Evolutionary conservation across 2,113 vertebrate genomes (phyloP).

Genomic region (Antechinus stuartii): DNA sequence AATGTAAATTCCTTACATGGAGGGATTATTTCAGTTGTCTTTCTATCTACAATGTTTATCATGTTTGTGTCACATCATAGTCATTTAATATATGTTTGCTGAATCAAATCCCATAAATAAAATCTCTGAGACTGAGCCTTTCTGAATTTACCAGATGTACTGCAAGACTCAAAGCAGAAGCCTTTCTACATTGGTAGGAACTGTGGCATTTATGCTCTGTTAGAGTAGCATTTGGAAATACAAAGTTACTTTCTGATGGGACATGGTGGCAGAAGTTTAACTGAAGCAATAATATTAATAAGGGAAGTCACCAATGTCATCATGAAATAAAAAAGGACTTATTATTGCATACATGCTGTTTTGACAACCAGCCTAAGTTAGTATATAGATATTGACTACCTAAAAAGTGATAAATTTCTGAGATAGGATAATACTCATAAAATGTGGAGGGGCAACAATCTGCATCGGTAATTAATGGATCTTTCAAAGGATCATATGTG

Average conservation of each 20-base stretch:
- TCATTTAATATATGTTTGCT: background rate
- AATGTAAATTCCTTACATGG: background rate
- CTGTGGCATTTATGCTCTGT: background rate
- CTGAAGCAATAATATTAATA: background rate
- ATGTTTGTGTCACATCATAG: background rate
- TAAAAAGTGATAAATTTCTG: background rate
- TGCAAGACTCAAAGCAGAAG: background rate
- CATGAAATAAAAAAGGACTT: background rate
- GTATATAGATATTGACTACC: background rate
- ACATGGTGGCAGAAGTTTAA: background rate
- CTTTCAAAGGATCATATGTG: rapidly evolving
- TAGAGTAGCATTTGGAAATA: background rate
- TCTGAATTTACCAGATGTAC: background rate
- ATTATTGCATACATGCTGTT: background rate
- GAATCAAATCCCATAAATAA: background rate
- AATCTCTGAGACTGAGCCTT: background rate
- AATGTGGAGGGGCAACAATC: background rate
- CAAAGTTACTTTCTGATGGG: background rate
- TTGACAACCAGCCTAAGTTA: background rate
- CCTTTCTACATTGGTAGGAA: background rate
- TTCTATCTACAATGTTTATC: background rate
- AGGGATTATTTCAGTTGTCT: background rate
- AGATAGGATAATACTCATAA: background rate
- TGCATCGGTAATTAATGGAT: background rate
- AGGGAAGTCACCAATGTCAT: background rate